Evolutionary conservation across 2,888 invertebrate genomes (phyloP), one percentile per base, ranked within the genome.

Genomic region (Drosophila koepferae): DNA sequence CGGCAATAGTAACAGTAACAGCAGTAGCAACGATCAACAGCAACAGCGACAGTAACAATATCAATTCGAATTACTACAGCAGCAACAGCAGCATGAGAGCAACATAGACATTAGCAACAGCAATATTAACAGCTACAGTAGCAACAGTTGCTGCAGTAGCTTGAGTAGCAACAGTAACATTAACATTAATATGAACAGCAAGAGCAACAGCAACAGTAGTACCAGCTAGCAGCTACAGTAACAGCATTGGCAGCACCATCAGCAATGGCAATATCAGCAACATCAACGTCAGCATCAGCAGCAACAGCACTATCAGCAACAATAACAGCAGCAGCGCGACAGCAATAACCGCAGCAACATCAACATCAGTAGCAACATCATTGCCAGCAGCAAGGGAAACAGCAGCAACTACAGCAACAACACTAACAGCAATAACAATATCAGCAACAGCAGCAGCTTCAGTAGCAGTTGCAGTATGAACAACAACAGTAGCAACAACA

Each of bases 361-460:
- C 16, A 1, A 18, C 67, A 70, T 16, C 66, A 74, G 53, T 64
- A 86, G 75, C 74, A 72, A 79, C 65, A 67, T 83, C 83, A 88
- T 80, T 83, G n/a, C 0, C 28, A 48, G 2, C 9, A 49, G 5
- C 16, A 48, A 10, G 2, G 31, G 2, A 20, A 16, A 8, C 10
- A 49, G n/a, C n/a, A 31, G 2, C n/a, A 31, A 7, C 46, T 20
- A 20, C 2, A n/a, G 2, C 9, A 48, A 3, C 46, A 16, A 1
- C 8, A 28, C 3, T 28, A 9, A 8, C 16, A 16, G 0, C 23
- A 23, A 1, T 28, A 48, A 2, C 48, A 48, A 0, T 28, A 48
- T 1, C 48, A 10, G 16, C n/a, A 48, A 2, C 2, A 28, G 0
- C 2, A n/a, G 8, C 14, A n/a, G 1, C 28, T 2, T 16, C 4